These are phyloP conservation scores for Pantelozetes paolii DNA, from an alignment of 2,888 invertebrate species.

Conservation along the genomic window DNA sequence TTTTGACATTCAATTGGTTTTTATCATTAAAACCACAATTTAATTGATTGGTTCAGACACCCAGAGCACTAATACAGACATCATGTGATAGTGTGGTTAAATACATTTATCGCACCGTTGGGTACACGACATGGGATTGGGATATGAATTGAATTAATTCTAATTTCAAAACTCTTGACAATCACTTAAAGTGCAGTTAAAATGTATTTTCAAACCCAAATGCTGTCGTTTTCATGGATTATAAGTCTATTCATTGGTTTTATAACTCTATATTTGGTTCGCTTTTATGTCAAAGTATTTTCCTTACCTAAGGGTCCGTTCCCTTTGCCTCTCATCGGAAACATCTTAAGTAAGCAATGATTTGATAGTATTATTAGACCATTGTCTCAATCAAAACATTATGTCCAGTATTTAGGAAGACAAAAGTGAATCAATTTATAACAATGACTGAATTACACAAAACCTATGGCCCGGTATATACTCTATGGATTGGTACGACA, in stretches of 20 bases:
- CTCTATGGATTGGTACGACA: slow-evolving; percentile 47
- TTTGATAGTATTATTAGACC: not conserved
- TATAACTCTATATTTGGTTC: slow-evolving; percentile 6
- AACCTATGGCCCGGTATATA: slow-evolving; percentile 48
- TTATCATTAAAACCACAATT: too few species aligned
- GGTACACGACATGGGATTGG: too few species aligned
- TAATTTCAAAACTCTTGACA: too few species aligned
- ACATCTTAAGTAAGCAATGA: not conserved
- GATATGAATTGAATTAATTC: too few species aligned
- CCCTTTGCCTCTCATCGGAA: slow-evolving; percentile 10
- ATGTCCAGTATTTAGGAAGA: not conserved
- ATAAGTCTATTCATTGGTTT: not conserved
- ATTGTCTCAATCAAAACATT: not conserved
- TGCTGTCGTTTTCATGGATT: too few species aligned
- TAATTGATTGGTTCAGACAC: too few species aligned
- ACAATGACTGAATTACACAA: slow-evolving; percentile 45
- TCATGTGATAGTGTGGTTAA: too few species aligned
- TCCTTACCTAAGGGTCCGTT: slow-evolving; percentile 4
- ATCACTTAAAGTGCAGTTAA: too few species aligned
- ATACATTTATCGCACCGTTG: too few species aligned
- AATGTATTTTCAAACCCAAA: too few species aligned
- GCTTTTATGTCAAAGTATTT: slow-evolving; percentile 1
- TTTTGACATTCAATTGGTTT: too few species aligned
- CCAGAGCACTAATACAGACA: too few species aligned
- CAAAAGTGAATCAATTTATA: slow-evolving; percentile 12